Conservation (phyloP, 2,797 vertebrate species). For the Sylvia borin region DNA sequence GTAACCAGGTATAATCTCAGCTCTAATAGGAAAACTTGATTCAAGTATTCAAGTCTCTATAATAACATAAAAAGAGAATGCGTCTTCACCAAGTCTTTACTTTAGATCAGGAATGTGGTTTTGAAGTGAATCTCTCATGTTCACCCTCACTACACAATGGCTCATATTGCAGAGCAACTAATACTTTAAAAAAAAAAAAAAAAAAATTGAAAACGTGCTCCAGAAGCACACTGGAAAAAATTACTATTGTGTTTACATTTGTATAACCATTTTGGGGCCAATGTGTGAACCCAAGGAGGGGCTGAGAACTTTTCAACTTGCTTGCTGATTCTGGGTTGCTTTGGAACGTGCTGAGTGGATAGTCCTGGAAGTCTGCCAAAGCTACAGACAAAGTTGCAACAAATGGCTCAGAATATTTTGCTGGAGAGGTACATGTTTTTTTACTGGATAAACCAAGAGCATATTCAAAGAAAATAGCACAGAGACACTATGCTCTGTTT, state of each 20-base stretch:
- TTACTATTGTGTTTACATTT: neutral
- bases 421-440: neutral
- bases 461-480: neutral
- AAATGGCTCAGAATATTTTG: constrained; percentile 7
- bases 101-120: neutral
- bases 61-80: neutral
- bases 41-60: neutral
- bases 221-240: neutral
- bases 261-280: neutral
- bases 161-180: neutral
- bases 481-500: neutral
- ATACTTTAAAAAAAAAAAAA: neutral
- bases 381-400: neutral
- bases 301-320: neutral
- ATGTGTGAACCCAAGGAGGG: neutral
- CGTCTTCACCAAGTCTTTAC: neutral
- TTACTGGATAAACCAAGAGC: neutral
- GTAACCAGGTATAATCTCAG: neutral
- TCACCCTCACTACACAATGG: neutral
- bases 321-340: neutral
- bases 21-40: neutral
- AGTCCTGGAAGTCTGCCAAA: neutral
- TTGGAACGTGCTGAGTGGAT: neutral
- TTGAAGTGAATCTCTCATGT: neutral
- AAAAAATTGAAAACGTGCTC: neutral